phyloP scores from a whole-genome alignment of 1,140 invertebrate genomes.

The Diuraphis noxia region DNA sequence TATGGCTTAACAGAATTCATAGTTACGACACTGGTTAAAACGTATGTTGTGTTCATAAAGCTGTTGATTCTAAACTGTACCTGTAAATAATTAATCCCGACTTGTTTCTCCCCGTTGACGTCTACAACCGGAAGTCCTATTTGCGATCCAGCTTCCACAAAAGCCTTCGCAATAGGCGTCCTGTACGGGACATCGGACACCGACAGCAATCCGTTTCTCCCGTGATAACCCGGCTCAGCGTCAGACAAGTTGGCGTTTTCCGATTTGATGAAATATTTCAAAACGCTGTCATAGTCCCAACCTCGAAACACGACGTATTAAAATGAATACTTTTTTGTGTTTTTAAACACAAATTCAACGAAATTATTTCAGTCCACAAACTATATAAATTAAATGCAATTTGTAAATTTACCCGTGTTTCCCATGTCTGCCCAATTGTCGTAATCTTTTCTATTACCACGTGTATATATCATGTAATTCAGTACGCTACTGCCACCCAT shows the following conservation, averaged over 20 bases:
- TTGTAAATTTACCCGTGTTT: constrained; percentile 68
- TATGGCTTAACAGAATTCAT: too few species aligned
- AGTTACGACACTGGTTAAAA: too few species aligned
- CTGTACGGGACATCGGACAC: constrained; percentile 69
- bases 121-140: constrained; percentile 65
- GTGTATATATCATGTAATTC: constrained; percentile 69
- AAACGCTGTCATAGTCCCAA: constrained; percentile 64
- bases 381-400: not conserved
- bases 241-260: constrained; percentile 58
- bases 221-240: constrained; percentile 57
- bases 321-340: not conserved
- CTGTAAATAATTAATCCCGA: constrained; percentile 70
- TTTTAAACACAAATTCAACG: not conserved
- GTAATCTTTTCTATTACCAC: constrained; percentile 66
- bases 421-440: constrained; percentile 64
- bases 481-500: constrained; percentile 69
- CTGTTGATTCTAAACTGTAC: constrained; percentile 57
- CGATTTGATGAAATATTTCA: constrained; percentile 64
- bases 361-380: constrained; percentile 54
- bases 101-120: constrained; percentile 67
- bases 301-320: constrained; percentile 57
- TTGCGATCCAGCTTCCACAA: constrained; percentile 64
- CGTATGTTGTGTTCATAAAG: too few species aligned
- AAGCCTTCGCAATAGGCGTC: constrained; percentile 64
- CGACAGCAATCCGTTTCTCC: constrained; percentile 69